A percentile compares a stretch with the other conserved stretches of the same genome.
phyloP scores from a whole-genome alignment of 2,113 vertebrate species.

The Candoia aspera region DNA sequence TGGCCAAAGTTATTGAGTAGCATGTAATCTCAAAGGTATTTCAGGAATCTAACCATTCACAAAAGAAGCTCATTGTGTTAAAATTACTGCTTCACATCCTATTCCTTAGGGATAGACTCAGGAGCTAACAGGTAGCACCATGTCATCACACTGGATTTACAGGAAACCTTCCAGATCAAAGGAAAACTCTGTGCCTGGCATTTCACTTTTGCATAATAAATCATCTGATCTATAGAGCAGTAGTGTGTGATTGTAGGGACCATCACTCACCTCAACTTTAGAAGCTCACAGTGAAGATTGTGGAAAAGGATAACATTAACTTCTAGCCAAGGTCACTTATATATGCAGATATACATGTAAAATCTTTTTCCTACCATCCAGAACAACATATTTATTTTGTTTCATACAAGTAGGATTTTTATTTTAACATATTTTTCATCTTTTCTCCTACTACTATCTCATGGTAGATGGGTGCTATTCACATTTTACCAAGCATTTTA shows the following conservation, averaged over 20 bases:
- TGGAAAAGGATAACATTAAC: not conserved
- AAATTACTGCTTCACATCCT: not conserved
- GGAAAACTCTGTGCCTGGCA: not conserved
- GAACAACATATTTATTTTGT: too few relatives aligned
- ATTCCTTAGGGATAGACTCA: not conserved
- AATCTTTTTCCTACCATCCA: too few relatives aligned
- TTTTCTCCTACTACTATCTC: too few relatives aligned
- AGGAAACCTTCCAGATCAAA: constrained; percentile 13
- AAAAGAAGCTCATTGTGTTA: not conserved
- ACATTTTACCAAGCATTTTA: too few relatives aligned
- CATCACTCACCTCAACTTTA: not conserved
- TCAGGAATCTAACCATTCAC: not conserved
- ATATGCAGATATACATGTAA: too few relatives aligned
- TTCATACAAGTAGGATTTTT: too few relatives aligned
- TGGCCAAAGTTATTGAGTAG: not conserved
- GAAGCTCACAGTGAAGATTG: not conserved
- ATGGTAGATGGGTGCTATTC: too few relatives aligned
- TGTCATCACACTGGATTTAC: constrained; percentile 18
- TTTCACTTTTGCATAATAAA: not conserved
- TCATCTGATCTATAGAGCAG: not conserved
- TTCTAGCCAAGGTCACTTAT: too few relatives aligned
- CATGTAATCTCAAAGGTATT: not conserved
- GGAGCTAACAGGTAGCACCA: not conserved
- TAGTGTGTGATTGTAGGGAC: fast-evolving
- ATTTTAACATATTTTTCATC: too few relatives aligned